Conservation (phyloP, 2,888 invertebrate genomes). For the Latrodectus elegans region DNA sequence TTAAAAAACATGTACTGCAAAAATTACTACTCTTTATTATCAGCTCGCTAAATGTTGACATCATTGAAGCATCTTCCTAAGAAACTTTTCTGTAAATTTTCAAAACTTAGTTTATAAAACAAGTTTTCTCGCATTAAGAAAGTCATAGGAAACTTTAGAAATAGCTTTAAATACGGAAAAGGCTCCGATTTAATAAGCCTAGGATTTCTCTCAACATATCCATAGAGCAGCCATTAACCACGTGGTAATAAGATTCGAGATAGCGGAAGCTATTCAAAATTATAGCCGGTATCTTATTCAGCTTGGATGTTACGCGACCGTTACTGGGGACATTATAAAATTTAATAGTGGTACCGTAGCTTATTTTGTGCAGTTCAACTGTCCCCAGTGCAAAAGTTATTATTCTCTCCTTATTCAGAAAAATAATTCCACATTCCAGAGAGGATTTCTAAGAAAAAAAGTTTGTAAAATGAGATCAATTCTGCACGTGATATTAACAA, state of each 20-base stretch:
- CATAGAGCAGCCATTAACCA: conserved; percentile 40
- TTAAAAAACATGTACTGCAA: neutral
- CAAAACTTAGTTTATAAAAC: conserved; percentile 20
- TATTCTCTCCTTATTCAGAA: conserved; percentile 11
- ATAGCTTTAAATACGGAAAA: conserved; percentile 62
- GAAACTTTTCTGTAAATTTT: conserved; percentile 41
- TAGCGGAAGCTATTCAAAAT: conserved; percentile 58
- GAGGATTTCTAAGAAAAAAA: too few species aligned
- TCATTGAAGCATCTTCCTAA: neutral
- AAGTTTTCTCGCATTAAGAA: conserved; percentile 45
- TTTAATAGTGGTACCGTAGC: conserved; percentile 50
- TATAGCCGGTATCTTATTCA: conserved; percentile 62
- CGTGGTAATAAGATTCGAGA: conserved; percentile 46
- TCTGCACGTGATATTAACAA: neutral
- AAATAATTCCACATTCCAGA: neutral
- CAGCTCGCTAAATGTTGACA: conserved; percentile 8
- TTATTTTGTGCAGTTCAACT: conserved; percentile 22
- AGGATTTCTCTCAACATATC: conserved; percentile 36
- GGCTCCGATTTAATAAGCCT: conserved; percentile 59
- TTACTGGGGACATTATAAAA: conserved; percentile 64
- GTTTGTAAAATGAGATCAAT: neutral
- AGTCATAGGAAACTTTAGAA: conserved; percentile 62
- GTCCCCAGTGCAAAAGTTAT: conserved; percentile 27
- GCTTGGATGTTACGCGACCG: conserved; percentile 39
- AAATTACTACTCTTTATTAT: neutral